These are phyloP conservation scores for Hucho hucho DNA, from an alignment of 2,113 vertebrate species.

Conservation along the genomic window DNA sequence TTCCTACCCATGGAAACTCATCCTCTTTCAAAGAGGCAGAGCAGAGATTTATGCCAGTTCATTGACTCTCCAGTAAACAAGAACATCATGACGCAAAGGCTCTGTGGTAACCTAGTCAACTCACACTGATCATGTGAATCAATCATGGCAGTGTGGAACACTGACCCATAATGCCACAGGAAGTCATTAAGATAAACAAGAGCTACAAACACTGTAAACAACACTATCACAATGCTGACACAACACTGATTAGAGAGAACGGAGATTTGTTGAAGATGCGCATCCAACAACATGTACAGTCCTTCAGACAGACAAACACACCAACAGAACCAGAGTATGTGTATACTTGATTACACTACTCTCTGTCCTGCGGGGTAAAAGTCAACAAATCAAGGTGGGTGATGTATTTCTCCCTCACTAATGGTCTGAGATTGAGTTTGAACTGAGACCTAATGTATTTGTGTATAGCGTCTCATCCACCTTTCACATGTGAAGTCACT, in stretches of 20 bases:
- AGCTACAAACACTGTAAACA: constrained; percentile 56
- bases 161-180: constrained; percentile 51
- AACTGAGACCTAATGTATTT: constrained; percentile 13
- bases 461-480: constrained; percentile 3
- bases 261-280: constrained; percentile 51
- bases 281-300: constrained; percentile 18
- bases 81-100: constrained; percentile 28
- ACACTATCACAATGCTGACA: constrained; percentile 36
- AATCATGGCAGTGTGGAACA: constrained; percentile 36
- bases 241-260: constrained; percentile 59
- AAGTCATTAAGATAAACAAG: constrained; percentile 67
- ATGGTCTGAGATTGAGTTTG: background rate
- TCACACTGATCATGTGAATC: constrained; percentile 34
- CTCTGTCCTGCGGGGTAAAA: constrained; percentile 28
- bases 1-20: background rate
- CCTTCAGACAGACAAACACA: constrained; percentile 2
- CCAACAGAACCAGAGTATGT: constrained; percentile 5
- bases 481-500: constrained; percentile 6
- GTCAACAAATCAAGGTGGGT: constrained; percentile 50
- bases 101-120: constrained; percentile 25
- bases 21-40: background rate
- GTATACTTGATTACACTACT: constrained; percentile 46
- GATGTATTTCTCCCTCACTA: background rate
- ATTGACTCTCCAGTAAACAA: constrained; percentile 57
- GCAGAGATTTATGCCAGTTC: constrained; percentile 21